These are phyloP conservation scores for Hydractinia echinata DNA, from an alignment of 30 jellyfish, hydroid and myxozoan genomes.

Conservation along the genomic window DNA sequence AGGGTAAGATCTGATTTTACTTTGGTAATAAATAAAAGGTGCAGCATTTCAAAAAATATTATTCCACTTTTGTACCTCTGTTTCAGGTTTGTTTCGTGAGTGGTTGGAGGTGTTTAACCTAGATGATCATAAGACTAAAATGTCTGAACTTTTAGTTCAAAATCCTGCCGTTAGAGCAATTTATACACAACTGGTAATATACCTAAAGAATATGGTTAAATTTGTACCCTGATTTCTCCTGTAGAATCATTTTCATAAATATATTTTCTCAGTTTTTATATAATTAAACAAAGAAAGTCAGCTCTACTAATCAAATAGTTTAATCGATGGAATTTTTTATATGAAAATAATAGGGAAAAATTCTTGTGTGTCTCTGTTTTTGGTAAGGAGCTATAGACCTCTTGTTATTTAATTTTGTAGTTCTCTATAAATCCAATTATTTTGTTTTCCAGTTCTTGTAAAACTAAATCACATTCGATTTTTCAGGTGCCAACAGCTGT, in stretches of 20 bases:
- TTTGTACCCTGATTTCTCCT: not conserved
- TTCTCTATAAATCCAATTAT: not conserved
- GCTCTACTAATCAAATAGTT: not conserved
- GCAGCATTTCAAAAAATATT: not conserved
- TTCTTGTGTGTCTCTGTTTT: too few species aligned
- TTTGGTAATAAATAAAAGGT: not conserved
- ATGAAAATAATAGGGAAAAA: too few species aligned
- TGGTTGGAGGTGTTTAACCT: slow-evolving; percentile 63
- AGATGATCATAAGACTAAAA: slow-evolving; percentile 59
- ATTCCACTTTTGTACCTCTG: too few species aligned
- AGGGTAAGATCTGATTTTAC: slow-evolving; percentile 32
- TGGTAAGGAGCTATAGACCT: not conserved
- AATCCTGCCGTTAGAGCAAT: slow-evolving; percentile 61
- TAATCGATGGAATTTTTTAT: too few species aligned
- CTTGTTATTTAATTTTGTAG: not conserved
- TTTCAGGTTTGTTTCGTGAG: slow-evolving; percentile 35
- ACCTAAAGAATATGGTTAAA: not conserved
- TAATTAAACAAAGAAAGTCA: not conserved
- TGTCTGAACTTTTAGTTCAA: slow-evolving; percentile 68
- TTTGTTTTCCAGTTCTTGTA: not conserved
- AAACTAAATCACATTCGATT: not conserved
- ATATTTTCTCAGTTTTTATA: not conserved
- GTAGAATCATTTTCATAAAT: not conserved
- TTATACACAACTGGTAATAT: slow-evolving; percentile 56
- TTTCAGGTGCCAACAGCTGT: slow-evolving; percentile 73